These are phyloP conservation scores for Trichoplusia ni DNA, from an alignment of 1,140 invertebrate species.

Conservation along the genomic window DNA sequence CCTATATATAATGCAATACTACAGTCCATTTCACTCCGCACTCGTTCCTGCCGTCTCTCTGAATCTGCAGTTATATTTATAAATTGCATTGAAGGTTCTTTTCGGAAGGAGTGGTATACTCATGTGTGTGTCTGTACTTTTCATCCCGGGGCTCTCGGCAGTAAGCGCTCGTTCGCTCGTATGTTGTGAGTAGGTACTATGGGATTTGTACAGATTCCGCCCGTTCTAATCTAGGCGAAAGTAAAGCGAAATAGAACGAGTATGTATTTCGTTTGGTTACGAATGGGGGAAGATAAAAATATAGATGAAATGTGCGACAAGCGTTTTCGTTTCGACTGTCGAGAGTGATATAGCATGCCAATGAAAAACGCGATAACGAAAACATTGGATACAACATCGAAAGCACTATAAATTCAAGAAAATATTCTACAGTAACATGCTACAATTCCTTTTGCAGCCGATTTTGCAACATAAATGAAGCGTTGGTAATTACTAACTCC, in stretches of 20 bases:
- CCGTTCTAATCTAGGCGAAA: constrained; percentile 5
- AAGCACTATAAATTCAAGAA: not conserved
- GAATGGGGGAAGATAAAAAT: constrained; percentile 2
- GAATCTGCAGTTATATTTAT: constrained; percentile 26
- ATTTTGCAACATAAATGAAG: too few relatives aligned
- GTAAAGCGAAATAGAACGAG: constrained; percentile 14
- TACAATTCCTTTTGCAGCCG: not conserved
- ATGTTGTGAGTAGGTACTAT: too few relatives aligned
- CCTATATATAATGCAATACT: constrained; percentile 8
- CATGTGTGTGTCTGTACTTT: constrained; percentile 1
- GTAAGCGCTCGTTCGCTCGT: constrained; percentile 6
- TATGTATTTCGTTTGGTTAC: not conserved
- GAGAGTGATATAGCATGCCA: constrained; percentile 14
- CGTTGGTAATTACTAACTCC: too few relatives aligned
- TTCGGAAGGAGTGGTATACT: constrained; percentile 2
- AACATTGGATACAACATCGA: constrained; percentile 7
- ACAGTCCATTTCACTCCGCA: constrained; percentile 3
- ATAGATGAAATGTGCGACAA: constrained; percentile 10
- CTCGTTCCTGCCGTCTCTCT: constrained; percentile 3
- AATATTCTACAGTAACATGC: not conserved
- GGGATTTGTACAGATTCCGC: constrained; percentile 14
- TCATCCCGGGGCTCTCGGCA: constrained; percentile 10
- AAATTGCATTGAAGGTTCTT: constrained; percentile 17
- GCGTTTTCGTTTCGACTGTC: constrained; percentile 17
- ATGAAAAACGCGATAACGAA: constrained; percentile 12